Conservation (phyloP, 2,113 vertebrate genomes). For the Scolopax mira region DNA sequence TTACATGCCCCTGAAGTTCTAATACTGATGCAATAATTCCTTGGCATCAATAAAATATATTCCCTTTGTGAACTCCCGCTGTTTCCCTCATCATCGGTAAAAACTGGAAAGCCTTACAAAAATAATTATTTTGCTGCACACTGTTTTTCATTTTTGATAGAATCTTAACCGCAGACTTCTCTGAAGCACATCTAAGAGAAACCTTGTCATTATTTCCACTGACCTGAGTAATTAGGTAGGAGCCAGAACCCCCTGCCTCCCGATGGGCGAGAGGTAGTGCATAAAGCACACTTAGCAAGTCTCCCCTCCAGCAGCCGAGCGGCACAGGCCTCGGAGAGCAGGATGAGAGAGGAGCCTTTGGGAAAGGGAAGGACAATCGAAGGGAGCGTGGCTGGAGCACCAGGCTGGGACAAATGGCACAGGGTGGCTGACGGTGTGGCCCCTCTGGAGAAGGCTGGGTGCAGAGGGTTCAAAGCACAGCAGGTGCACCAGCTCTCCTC, state of each 20-base stretch:
- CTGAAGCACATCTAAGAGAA: constrained; percentile 60
- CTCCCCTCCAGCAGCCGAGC: not conserved
- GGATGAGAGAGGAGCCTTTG: not conserved
- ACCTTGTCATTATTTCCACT: constrained; percentile 56
- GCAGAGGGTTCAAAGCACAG: rapidly evolving
- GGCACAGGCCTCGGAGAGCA: not conserved
- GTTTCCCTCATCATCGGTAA: constrained; percentile 32
- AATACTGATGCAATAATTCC: constrained; percentile 50
- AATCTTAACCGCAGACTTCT: constrained; percentile 44
- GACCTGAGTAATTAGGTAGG: constrained; percentile 63
- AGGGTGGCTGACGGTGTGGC: not conserved
- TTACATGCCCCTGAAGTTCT: constrained; percentile 40
- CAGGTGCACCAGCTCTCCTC: rapidly evolving
- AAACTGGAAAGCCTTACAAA: constrained; percentile 56
- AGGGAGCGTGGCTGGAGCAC: not conserved
- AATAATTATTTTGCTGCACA: constrained; percentile 70
- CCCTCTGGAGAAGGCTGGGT: not conserved
- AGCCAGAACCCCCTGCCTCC: constrained; percentile 20
- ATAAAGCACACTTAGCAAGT: not conserved
- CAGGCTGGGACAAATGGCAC: rapidly evolving
- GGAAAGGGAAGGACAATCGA: not conserved
- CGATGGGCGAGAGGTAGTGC: not conserved
- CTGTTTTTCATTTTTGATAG: constrained; percentile 62
- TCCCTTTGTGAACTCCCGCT: constrained; percentile 36
- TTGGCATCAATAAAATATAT: constrained; percentile 53